A percentile compares a stretch with the other conserved stretches of the same genome.
Evolutionary conservation across 2,888 invertebrate genomes (phyloP).

Genomic region (Cephus nigrinus): DNA sequence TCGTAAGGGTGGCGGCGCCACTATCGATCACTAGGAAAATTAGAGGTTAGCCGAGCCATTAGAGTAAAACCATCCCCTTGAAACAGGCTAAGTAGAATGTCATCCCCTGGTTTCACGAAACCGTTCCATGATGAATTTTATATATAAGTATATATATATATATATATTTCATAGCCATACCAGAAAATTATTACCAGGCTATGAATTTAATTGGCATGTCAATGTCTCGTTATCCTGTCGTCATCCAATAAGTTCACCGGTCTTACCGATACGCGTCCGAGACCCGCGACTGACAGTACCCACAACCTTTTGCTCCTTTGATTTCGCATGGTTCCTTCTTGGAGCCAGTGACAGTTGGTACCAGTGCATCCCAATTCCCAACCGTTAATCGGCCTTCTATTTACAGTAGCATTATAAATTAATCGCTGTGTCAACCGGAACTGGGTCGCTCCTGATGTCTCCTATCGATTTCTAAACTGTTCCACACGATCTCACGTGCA

Average conservation of each 20-base stretch:
- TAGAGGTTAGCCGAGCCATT: slow-evolving; percentile 36
- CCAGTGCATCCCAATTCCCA: slow-evolving; percentile 30
- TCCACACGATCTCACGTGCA: slow-evolving; percentile 9
- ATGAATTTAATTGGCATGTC: slow-evolving; percentile 62
- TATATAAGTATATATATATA: not conserved
- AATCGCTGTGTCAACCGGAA: slow-evolving; percentile 43
- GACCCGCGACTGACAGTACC: not conserved
- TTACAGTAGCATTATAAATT: slow-evolving; percentile 38
- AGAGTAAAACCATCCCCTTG: slow-evolving; percentile 20
- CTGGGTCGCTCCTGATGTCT: slow-evolving; percentile 2
- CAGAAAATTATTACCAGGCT: slow-evolving; percentile 49
- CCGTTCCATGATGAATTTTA: not conserved
- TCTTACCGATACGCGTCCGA: not conserved
- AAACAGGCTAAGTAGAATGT: slow-evolving; percentile 9
- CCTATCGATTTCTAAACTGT: not conserved
- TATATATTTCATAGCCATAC: slow-evolving; percentile 17
- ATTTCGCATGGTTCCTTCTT: slow-evolving; percentile 6
- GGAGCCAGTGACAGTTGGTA: slow-evolving; percentile 57
- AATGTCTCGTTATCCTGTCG: slow-evolving; percentile 55
- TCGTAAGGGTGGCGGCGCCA: not conserved
- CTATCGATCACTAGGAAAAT: slow-evolving; percentile 37
- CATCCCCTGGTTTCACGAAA: not conserved
- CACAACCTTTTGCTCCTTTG: not conserved
- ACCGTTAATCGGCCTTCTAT: slow-evolving; percentile 11
- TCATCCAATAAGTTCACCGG: not conserved